These are phyloP conservation scores for Bimastos eiseni DNA, from an alignment of 2,888 invertebrate genomes.

Conservation along the genomic window DNA sequence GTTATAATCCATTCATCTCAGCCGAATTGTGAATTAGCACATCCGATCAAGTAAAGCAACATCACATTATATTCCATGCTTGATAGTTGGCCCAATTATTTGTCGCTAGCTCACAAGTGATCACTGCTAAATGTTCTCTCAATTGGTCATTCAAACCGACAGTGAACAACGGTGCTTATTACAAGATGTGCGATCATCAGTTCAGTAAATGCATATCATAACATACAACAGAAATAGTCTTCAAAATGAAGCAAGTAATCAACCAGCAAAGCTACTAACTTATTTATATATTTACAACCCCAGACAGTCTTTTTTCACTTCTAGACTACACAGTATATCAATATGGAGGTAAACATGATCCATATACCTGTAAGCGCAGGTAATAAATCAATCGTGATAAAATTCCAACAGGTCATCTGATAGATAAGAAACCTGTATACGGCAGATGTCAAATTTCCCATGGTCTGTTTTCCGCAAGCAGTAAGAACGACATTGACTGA, in stretches of 20 bases:
- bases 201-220: not conserved
- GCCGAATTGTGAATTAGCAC: not conserved
- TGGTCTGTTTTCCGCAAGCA: not conserved
- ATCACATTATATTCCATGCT: not conserved
- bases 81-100: not conserved
- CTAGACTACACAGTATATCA: conserved; percentile 13
- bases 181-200: not conserved
- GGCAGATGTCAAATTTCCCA: conserved; percentile 8
- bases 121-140: not conserved
- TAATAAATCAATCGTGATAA: conserved; percentile 13
- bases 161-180: not conserved
- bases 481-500: not conserved
- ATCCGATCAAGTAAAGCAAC: not conserved
- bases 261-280: not conserved
- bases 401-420: conserved; percentile 40
- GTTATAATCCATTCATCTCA: not conserved
- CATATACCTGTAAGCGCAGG: not conserved
- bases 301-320: not conserved
- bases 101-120: not conserved
- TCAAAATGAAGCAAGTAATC: not conserved
- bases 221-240: not conserved
- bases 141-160: not conserved
- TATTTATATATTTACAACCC: not conserved
- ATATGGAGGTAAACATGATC: conserved; percentile 13
- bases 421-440: conserved; percentile 32